phyloP scores from a whole-genome alignment of 2,113 vertebrate genomes.

The Brachypteracias leptosomus region DNA sequence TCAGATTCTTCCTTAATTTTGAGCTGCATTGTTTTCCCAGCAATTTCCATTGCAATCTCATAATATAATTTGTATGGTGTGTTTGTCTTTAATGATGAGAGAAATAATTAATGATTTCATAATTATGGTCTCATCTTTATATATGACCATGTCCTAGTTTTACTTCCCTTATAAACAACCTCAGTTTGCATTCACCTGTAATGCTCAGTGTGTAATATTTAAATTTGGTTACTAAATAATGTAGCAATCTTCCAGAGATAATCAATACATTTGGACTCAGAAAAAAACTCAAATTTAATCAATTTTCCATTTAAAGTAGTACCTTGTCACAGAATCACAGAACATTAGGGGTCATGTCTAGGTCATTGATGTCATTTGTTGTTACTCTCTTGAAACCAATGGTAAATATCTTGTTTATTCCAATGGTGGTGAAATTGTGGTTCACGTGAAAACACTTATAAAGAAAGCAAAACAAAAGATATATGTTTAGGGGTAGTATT shows the following conservation, averaged over 20 bases:
- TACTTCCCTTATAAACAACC: background rate
- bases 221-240: background rate
- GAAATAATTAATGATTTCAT: background rate
- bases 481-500: background rate
- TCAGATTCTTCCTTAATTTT: background rate
- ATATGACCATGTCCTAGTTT: background rate
- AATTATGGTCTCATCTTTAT: background rate
- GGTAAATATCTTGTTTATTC: background rate
- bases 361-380: no score
- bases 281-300: background rate
- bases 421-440: background rate
- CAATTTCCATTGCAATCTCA: background rate
- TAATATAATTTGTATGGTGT: background rate
- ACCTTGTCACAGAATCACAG: fast-evolving
- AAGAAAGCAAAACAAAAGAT: background rate
- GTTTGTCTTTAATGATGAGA: background rate
- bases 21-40: background rate
- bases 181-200: background rate
- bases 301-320: background rate
- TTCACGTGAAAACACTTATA: background rate
- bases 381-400: background rate
- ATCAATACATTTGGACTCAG: background rate
- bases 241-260: background rate
- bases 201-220: background rate
- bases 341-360: no score